Conservation (phyloP, 2,888 invertebrate species). For the Aleiodes testaceus region DNA sequence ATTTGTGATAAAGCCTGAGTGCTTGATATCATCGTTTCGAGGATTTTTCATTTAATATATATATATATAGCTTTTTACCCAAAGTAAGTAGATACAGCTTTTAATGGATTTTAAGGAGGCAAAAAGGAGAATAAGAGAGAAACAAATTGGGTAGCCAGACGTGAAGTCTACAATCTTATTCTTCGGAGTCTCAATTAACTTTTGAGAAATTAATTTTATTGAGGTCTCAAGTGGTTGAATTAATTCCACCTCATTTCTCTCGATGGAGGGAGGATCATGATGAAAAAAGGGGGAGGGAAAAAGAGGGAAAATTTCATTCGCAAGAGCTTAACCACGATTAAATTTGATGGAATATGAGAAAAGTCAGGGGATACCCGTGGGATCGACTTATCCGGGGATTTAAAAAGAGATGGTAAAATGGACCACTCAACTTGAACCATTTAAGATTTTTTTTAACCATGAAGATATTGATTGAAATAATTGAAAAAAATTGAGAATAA, state of each 20-base stretch:
- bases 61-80: not conserved
- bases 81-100: slow-evolving; percentile 2
- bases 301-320: not conserved
- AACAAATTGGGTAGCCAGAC: slow-evolving; percentile 22
- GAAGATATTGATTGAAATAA: no score
- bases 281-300: not conserved
- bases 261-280: not conserved
- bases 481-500: no score
- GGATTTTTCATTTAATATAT: no score
- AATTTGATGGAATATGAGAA: no score
- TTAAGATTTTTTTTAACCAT: no score
- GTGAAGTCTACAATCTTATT: slow-evolving; percentile 4
- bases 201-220: not conserved
- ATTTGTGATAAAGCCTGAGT: not conserved
- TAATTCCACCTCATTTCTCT: no score
- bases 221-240: no score
- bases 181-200: slow-evolving; percentile 19
- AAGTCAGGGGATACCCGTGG: no score
- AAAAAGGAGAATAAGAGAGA: not conserved
- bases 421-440: no score
- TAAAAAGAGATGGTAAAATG: no score
- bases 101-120: slow-evolving; percentile 13
- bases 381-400: no score
- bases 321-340: no score
- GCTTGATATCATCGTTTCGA: not conserved